These are phyloP conservation scores for Gryon sp. DNA, from an alignment of 1,140 invertebrate species.

Conservation along the genomic window DNA sequence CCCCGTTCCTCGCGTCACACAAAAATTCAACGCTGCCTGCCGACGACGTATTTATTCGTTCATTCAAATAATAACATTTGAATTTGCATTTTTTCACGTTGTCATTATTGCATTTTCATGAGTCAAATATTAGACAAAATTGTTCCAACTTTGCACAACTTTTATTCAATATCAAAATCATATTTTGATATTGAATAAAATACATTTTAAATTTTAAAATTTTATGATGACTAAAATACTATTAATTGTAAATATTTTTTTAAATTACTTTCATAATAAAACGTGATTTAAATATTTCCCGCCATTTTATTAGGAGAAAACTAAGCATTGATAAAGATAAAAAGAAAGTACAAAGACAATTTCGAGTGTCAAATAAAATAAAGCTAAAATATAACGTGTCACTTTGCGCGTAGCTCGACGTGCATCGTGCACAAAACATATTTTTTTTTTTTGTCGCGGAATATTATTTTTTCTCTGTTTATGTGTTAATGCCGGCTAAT, in stretches of 20 bases:
- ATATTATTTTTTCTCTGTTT: conserved; percentile 25
- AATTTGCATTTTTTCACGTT: too few relatives aligned
- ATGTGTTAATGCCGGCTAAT: conserved; percentile 73
- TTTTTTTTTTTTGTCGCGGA: conserved; percentile 33
- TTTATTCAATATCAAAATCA: too few relatives aligned
- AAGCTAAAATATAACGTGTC: conserved; percentile 29
- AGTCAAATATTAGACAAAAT: too few relatives aligned
- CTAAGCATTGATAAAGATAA: background rate
- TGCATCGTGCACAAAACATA: conserved; percentile 24
- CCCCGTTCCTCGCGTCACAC: conserved; percentile 62
- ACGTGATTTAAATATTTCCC: too few relatives aligned
- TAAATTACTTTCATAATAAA: too few relatives aligned
- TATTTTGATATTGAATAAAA: too few relatives aligned
- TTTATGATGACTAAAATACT: too few relatives aligned
- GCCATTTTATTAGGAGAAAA: background rate
- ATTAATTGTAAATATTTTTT: too few relatives aligned
- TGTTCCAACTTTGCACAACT: too few relatives aligned
- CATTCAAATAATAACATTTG: conserved; percentile 29
- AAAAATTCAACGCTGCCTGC: conserved; percentile 15
- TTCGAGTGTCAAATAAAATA: conserved; percentile 44
- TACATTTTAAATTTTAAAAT: too few relatives aligned
- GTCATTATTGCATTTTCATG: too few relatives aligned
- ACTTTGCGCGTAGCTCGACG: conserved; percentile 33
- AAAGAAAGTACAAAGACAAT: conserved; percentile 37
- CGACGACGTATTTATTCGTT: conserved; percentile 12